Conservation (phyloP, 2,797 vertebrate species). For the Cuniculus paca region DNA sequence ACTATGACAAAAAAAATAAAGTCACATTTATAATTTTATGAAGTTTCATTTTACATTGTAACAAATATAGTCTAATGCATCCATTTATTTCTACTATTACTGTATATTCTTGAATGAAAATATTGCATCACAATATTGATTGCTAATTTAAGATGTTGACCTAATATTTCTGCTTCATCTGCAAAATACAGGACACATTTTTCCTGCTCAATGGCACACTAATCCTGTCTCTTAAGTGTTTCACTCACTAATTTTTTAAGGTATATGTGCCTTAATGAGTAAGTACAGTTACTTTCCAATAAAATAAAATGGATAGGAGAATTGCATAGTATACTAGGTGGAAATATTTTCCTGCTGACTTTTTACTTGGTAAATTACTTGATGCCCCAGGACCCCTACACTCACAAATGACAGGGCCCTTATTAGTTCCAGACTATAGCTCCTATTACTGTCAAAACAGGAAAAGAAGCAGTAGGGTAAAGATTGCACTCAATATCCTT, state of each 20-base stretch:
- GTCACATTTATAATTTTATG: constrained; percentile 38
- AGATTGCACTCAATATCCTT: background rate
- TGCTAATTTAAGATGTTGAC: constrained; percentile 2
- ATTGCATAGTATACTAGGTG: background rate
- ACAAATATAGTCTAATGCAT: background rate
- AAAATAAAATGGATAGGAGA: background rate
- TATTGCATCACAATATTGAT: background rate
- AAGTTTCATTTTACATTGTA: constrained; percentile 60
- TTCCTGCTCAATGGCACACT: background rate
- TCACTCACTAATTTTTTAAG: constrained; percentile 18
- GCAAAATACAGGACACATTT: background rate
- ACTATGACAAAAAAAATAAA: constrained; percentile 75
- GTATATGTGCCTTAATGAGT: background rate
- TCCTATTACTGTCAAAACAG: constrained; percentile 41
- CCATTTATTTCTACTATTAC: constrained; percentile 12
- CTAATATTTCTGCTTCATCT: constrained; percentile 38
- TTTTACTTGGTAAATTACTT: constrained; percentile 17
- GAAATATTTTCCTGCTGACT: constrained; percentile 25
- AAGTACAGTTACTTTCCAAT: background rate
- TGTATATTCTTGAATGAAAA: constrained; percentile 54
- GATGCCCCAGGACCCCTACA: background rate
- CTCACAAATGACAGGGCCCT: background rate
- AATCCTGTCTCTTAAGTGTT: background rate
- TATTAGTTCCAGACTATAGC: background rate
- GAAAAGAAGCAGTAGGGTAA: constrained; percentile 21